These are phyloP conservation scores for Prenolepis imparis DNA, from an alignment of 2,888 invertebrate genomes.

Conservation along the genomic window DNA sequence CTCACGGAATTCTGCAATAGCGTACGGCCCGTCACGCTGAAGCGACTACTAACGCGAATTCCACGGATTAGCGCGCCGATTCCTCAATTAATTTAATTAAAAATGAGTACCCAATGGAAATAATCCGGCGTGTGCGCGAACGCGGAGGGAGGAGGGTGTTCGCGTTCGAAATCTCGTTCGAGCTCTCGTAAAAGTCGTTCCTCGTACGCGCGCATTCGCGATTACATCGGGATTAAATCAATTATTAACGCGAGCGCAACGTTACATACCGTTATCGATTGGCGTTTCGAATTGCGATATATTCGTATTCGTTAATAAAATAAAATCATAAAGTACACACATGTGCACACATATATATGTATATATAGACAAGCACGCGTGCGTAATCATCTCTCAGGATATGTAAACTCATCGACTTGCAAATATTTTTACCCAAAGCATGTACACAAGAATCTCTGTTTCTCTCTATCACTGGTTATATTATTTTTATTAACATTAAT, in stretches of 20 bases:
- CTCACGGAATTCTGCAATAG: conserved; percentile 61
- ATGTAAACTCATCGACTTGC: neutral
- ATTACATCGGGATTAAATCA: conserved; percentile 46
- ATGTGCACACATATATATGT: no score
- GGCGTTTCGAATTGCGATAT: conserved; percentile 30
- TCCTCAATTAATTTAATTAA: conserved; percentile 57
- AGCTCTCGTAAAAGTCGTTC: conserved; percentile 37
- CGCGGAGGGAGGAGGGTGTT: no score
- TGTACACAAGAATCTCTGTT: no score
- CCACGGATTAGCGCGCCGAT: conserved; percentile 43
- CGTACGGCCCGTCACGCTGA: conserved; percentile 40
- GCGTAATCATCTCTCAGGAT: neutral
- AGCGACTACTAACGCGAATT: conserved; percentile 50
- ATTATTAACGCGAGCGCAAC: conserved; percentile 36
- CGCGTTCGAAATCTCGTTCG: conserved; percentile 15
- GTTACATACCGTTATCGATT: conserved; percentile 37
- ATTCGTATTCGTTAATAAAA: conserved; percentile 44
- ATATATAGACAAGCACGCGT: neutral
- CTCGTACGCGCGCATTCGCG: conserved; percentile 36
- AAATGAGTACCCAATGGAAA: conserved; percentile 43
- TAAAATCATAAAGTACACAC: conserved; percentile 21
- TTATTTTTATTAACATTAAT: conserved; percentile 6
- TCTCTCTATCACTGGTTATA: neutral
- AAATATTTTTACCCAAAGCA: neutral
- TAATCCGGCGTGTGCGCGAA: conserved; percentile 18